A percentile compares a stretch with the other conserved stretches of the same genome.
Conservation (phyloP, 2,113 vertebrate species). For the Takifugu flavidus region DNA sequence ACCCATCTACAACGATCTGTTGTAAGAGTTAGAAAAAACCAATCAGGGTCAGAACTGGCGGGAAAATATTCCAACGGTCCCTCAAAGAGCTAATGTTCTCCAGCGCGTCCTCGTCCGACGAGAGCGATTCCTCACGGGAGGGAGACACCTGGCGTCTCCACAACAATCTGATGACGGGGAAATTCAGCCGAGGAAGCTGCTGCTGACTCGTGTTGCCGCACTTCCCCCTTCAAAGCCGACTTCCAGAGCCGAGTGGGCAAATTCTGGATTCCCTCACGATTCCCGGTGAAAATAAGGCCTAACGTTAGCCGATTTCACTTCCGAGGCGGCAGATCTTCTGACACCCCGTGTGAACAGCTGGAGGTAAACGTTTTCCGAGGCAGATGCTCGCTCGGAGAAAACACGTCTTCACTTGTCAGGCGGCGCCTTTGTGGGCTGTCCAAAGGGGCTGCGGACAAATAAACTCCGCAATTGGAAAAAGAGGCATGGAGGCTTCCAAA, state of each 20-base stretch:
- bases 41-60: no score
- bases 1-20: no score
- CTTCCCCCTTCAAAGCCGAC: slow-evolving; percentile 53
- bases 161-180: slow-evolving; percentile 50
- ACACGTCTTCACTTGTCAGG: slow-evolving; percentile 45
- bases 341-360: slow-evolving; percentile 49
- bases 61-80: no score
- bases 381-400: slow-evolving; percentile 47
- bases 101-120: slow-evolving; percentile 5
- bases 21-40: no score
- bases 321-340: slow-evolving; percentile 2
- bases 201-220: slow-evolving; percentile 31
- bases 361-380: slow-evolving; percentile 32
- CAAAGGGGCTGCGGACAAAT: slow-evolving; percentile 40
- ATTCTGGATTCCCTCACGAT: slow-evolving; percentile 35
- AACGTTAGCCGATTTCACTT: no score
- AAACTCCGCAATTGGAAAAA: slow-evolving; percentile 25
- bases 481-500: slow-evolving; percentile 6
- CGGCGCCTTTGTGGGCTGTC: slow-evolving; percentile 40
- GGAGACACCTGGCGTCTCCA: slow-evolving; percentile 34
- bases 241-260: slow-evolving; percentile 36
- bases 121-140: slow-evolving; percentile 40
- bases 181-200: slow-evolving; percentile 47
- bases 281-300: slow-evolving; percentile 34
- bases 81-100: no score